Evolutionary conservation across 2,113 vertebrate species (phyloP).

Genomic region (Zonotrichia leucophrys): DNA sequence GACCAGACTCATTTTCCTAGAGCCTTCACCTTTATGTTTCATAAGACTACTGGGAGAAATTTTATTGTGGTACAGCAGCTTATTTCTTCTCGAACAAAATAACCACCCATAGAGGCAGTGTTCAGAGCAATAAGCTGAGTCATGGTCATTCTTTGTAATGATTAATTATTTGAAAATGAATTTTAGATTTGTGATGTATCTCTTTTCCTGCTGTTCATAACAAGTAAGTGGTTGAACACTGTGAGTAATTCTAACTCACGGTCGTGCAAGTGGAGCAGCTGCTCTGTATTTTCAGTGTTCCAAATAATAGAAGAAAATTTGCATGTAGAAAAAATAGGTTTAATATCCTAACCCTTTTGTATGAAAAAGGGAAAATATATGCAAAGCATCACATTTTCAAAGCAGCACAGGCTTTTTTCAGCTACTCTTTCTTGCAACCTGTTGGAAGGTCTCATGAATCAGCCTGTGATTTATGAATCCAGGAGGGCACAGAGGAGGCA

Average conservation of each 20-base stretch:
- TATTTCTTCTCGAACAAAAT: conserved; percentile 24
- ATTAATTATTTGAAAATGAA: conserved; percentile 64
- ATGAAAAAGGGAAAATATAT: neutral
- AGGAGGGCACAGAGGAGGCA: neutral
- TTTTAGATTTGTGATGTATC: conserved; percentile 40
- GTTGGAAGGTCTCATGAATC: neutral
- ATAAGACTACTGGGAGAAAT: neutral
- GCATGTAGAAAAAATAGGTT: conserved; percentile 22
- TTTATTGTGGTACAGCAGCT: neutral
- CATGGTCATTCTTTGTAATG: conserved; percentile 56
- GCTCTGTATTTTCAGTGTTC: conserved; percentile 35
- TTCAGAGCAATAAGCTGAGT: conserved; percentile 42
- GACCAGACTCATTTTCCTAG: neutral
- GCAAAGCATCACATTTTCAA: neutral
- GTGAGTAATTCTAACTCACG: conserved; percentile 54
- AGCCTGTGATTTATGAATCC: neutral
- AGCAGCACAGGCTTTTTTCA: neutral
- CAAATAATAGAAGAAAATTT: conserved; percentile 38
- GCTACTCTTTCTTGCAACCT: neutral
- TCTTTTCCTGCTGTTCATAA: conserved; percentile 48
- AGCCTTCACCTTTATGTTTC: neutral
- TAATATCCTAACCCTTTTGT: neutral
- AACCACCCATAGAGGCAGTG: conserved; percentile 6
- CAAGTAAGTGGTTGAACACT: conserved; percentile 10
- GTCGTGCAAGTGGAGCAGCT: conserved; percentile 44